Percentiles rank a stretch among this genome's conserved stretches.
phyloP scores from a whole-genome alignment of 92 coral and sea anemone genomes.

The Palythoa grandiflora region DNA sequence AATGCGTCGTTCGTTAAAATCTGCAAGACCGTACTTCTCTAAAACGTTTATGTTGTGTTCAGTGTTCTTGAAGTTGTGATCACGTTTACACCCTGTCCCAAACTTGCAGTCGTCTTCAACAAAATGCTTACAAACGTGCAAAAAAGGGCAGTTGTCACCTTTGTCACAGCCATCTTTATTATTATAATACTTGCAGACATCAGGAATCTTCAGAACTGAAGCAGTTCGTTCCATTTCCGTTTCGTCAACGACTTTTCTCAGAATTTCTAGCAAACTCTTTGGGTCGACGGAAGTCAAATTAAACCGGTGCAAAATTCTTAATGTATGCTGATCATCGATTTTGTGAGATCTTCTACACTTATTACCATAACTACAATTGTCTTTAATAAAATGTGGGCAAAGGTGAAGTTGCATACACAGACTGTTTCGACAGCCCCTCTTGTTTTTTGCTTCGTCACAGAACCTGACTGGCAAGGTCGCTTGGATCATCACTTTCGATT shows the following conservation, averaged over 20 bases:
- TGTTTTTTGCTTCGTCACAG: constrained; percentile 65
- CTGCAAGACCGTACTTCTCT: constrained; percentile 47
- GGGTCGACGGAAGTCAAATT: constrained; percentile 35
- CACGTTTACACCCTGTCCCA: constrained; percentile 76
- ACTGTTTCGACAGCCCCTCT: constrained; percentile 55
- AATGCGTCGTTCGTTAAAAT: constrained; percentile 41
- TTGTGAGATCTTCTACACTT: constrained; percentile 79
- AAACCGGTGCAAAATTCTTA: constrained; percentile 52
- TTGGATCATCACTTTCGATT: constrained; percentile 60
- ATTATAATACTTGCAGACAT: constrained; percentile 85
- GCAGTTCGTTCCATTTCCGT: constrained; percentile 82
- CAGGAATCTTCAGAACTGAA: constrained; percentile 65
- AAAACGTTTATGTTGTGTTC: constrained; percentile 71
- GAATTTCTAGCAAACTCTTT: constrained; percentile 41
- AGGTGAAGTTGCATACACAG: constrained; percentile 76
- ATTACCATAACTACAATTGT: constrained; percentile 60
- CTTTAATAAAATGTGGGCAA: constrained; percentile 84
- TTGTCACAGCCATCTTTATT: constrained; percentile 64
- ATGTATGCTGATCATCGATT: constrained; percentile 61
- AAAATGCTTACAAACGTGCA: constrained; percentile 87
- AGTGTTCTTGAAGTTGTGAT: constrained; percentile 65
- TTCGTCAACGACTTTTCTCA: constrained; percentile 64
- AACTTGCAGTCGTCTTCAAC: constrained; percentile 84
- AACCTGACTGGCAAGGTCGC: constrained; percentile 68
- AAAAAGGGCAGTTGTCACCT: constrained; percentile 68